A percentile compares a stretch with the other conserved stretches of the same genome.
Conservation (phyloP, 64 coral and sea anemone species). For the Montipora cactus region DNA sequence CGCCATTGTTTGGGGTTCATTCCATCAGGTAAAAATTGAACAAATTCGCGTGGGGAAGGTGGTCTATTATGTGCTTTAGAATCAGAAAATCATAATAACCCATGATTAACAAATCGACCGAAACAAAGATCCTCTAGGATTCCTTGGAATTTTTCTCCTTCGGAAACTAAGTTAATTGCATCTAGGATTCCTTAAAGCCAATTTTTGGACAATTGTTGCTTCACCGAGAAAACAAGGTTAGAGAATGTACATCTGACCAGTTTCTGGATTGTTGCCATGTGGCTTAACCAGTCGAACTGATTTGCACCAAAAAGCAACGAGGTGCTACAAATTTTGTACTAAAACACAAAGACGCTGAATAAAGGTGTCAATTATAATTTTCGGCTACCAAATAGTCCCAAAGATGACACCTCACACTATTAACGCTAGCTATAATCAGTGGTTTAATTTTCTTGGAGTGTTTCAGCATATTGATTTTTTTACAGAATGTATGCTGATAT, state of each 20-base stretch:
- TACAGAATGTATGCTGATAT: neutral
- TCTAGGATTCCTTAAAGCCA: neutral
- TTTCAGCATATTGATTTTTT: neutral
- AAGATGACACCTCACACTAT: neutral
- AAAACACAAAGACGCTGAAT: neutral
- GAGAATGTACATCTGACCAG: neutral
- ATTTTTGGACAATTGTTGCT: neutral
- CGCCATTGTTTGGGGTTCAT: constrained; percentile 11
- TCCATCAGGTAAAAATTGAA: constrained; percentile 28
- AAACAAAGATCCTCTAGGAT: neutral
- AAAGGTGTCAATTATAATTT: neutral
- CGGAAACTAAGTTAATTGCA: neutral
- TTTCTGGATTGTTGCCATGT: neutral
- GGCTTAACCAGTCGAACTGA: neutral
- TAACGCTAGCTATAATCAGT: neutral
- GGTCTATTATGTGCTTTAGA: constrained; percentile 1
- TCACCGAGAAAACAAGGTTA: neutral
- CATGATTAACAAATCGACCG: neutral
- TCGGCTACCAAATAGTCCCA: neutral
- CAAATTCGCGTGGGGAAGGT: constrained; percentile 33
- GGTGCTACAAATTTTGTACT: neutral
- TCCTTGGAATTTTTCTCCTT: neutral
- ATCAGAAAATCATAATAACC: neutral
- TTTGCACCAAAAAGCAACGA: neutral
- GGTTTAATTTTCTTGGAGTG: neutral